phyloP scores from a whole-genome alignment of 2,888 invertebrate genomes.

The Heliconius hortense region DNA sequence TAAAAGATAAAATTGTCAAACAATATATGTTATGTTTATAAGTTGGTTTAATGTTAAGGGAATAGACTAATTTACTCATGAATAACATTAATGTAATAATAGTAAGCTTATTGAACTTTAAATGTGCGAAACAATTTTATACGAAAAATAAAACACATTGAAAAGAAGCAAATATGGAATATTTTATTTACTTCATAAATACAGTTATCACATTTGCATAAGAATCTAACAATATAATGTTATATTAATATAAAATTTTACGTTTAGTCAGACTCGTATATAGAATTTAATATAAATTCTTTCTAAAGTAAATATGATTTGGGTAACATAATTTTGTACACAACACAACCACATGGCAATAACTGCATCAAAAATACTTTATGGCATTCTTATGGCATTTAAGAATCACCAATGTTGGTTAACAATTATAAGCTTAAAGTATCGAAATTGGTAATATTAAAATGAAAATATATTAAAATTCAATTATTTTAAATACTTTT shows the following conservation, averaged over 20 bases:
- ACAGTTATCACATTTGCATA: conserved; percentile 76
- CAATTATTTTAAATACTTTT: conserved; percentile 18
- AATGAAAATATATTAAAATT: conserved; percentile 20
- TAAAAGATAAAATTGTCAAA: no score
- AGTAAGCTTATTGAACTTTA: no score
- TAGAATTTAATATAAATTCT: conserved; percentile 78
- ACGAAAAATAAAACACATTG: conserved; percentile 31
- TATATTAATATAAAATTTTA: conserved; percentile 64
- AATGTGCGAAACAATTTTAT: background rate
- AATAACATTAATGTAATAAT: background rate
- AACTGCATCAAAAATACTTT: conserved; percentile 56
- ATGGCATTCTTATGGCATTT: conserved; percentile 68
- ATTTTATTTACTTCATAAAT: conserved; percentile 61
- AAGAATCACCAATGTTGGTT: conserved; percentile 37
- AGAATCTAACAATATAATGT: conserved; percentile 63
- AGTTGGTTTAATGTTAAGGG: background rate
- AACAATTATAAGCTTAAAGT: conserved; percentile 32
- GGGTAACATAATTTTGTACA: conserved; percentile 77
- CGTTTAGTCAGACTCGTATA: conserved; percentile 74
- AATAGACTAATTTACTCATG: no score
- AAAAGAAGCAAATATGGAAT: conserved; percentile 41
- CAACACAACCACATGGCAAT: conserved; percentile 79
- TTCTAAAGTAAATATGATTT: conserved; percentile 66
- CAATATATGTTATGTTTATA: no score
- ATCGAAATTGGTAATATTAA: conserved; percentile 1